These are phyloP conservation scores for Epirrhoe alternata DNA, from an alignment of 2,888 invertebrate species.

Conservation along the genomic window DNA sequence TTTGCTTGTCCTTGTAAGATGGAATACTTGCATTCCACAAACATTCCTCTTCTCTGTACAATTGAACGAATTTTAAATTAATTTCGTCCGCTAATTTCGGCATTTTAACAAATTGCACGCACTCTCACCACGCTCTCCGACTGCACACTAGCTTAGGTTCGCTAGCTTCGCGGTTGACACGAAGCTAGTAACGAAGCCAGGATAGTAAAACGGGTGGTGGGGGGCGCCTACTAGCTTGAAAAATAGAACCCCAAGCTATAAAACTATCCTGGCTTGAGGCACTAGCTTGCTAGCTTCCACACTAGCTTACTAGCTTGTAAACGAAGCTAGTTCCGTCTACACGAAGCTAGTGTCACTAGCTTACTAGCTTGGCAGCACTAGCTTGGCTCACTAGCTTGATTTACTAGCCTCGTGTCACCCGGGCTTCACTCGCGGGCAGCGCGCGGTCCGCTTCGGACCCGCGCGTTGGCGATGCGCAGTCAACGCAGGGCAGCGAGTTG, in stretches of 20 bases:
- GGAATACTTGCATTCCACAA: slow-evolving; percentile 31
- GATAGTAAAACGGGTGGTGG: slow-evolving; percentile 29
- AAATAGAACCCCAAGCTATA: slow-evolving; percentile 32
- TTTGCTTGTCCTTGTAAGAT: slow-evolving; percentile 31
- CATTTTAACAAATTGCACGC: slow-evolving; percentile 27
- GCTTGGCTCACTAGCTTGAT: slow-evolving; percentile 30
- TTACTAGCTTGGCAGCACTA: slow-evolving; percentile 15
- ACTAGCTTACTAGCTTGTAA: slow-evolving; percentile 29
- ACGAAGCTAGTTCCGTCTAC: slow-evolving; percentile 32
- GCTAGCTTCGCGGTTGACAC: slow-evolving; percentile 29
- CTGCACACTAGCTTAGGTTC: slow-evolving; percentile 28
- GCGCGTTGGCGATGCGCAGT: no score
- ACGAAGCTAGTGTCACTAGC: slow-evolving; percentile 28
- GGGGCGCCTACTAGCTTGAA: slow-evolving; percentile 28
- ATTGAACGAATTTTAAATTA: slow-evolving; percentile 29
- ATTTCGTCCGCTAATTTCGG: slow-evolving; percentile 25
- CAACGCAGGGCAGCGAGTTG: no score
- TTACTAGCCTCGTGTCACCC: slow-evolving; percentile 32
- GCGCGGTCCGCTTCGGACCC: no score
- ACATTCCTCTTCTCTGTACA: slow-evolving; percentile 31
- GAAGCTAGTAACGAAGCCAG: slow-evolving; percentile 30
- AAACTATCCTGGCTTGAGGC: slow-evolving; percentile 33
- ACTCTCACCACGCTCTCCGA: slow-evolving; percentile 26
- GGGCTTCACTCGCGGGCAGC: no score
- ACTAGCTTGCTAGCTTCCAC: slow-evolving; percentile 31